Base-by-base conservation (phyloP, 2,888 invertebrate genomes). In the Hipparchia semele region DNA sequence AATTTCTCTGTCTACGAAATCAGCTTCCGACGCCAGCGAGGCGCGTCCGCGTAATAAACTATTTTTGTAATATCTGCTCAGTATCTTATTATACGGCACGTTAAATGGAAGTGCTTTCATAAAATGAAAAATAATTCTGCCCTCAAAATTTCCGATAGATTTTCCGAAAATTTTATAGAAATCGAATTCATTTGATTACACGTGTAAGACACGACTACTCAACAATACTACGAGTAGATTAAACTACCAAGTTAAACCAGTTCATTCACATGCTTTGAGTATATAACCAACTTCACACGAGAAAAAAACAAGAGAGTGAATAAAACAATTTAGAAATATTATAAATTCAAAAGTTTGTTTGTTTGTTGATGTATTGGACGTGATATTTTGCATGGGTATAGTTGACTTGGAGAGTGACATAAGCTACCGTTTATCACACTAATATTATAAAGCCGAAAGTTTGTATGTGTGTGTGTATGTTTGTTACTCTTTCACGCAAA, bases 31-130 rank as follows among this genome's bases (percentile, higher is more conserved):
- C 88, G 88, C 86, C 87, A 80, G 77, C 77, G 79, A 82, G 88
- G 82, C 88, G 86, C 85, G 86, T 80, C 83, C 80, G 71, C 79
- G 82, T 83, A 82, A 86, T 87, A 87, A 88, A 87, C 85, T 85
- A 85, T 85, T 80, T 83, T 81, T 83, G 85, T 83, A 83, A 86
- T 86, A 81, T 84, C 82, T 81, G 78, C 80, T 82, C 81, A 82
- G 79, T 84, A 81, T 86, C 84, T 86, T 84, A 86, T 84, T 86
- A 83, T 83, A 80, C 82, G 80, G 82, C 79, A 81, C 81, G 79
- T 82, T 83, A 85, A 81, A 80, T 82, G 78, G 77, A 80, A 79
- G 81, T 73, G 72, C 73, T 70, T 75, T 70, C 68, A 53, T 73
- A 70, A 75, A 75, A 73, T 73, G 73, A 66, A 74, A 72, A 75